Percentiles rank a stretch among this genome's conserved stretches.
These are phyloP conservation scores for Plusia festucae DNA, from an alignment of 2,888 invertebrate genomes.

Conservation along the genomic window DNA sequence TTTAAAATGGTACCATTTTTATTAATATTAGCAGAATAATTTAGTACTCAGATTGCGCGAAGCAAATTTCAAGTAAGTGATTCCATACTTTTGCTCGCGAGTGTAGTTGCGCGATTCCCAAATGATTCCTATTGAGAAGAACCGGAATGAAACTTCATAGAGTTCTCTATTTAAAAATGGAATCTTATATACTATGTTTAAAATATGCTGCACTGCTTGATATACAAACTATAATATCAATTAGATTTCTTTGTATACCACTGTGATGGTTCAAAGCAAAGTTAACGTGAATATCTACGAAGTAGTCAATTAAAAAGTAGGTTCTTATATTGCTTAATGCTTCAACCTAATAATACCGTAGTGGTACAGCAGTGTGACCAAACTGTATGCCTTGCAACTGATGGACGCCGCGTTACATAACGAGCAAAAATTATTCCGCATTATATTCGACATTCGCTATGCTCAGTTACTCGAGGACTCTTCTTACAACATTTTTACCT, in stretches of 20 bases:
- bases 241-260: background rate
- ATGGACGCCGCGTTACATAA: background rate
- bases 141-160: no score
- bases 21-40: no score
- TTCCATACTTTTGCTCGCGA: no score
- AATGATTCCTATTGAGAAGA: no score
- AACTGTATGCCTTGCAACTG: background rate
- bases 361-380: background rate
- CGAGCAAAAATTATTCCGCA: background rate
- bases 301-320: conserved; percentile 2
- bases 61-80: no score
- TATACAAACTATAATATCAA: no score
- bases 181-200: no score
- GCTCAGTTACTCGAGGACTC: background rate
- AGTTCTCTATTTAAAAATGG: no score
- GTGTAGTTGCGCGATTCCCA: no score
- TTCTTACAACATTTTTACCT: background rate
- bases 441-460: background rate
- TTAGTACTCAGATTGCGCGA: no score
- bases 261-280: background rate
- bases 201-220: no score
- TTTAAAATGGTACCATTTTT: no score
- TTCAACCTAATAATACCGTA: background rate
- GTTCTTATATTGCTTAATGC: background rate
- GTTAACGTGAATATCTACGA: background rate